Percentiles rank a stretch among this genome's conserved stretches.
These are phyloP conservation scores for Siderastrea radians DNA, from an alignment of 92 coral and sea anemone species.

Conservation along the genomic window DNA sequence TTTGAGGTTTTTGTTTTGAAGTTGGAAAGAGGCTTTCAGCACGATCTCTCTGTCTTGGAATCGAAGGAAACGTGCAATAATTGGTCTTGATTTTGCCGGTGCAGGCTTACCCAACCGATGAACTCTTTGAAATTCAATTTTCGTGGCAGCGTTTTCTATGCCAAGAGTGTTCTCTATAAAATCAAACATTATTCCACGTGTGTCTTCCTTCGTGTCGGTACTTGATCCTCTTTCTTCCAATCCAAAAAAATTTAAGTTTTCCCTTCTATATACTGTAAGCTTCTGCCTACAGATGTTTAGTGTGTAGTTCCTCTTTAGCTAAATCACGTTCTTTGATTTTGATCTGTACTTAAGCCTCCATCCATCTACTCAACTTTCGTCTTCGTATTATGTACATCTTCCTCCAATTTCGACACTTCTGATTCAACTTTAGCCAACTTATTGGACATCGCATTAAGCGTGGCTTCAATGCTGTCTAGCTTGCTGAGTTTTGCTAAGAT, in stretches of 20 bases:
- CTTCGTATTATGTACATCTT: not conserved
- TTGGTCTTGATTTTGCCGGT: not conserved
- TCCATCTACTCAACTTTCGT: conserved; percentile 17
- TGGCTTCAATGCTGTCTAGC: conserved; percentile 20
- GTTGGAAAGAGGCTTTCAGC: conserved; percentile 13
- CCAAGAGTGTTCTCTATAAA: conserved; percentile 18
- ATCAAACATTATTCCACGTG: conserved; percentile 1
- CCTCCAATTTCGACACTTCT: not conserved
- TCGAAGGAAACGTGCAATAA: conserved; percentile 13
- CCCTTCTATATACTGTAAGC: conserved; percentile 23
- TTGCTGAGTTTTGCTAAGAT: conserved; percentile 6
- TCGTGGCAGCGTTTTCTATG: not conserved
- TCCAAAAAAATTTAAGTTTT: conserved; percentile 18
- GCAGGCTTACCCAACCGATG: conserved; percentile 16
- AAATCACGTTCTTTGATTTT: not conserved
- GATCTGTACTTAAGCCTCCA: conserved; percentile 10
- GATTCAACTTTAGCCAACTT: conserved; percentile 18
- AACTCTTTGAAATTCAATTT: conserved; percentile 19
- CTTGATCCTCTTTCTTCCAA: not conserved
- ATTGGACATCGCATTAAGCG: not conserved
- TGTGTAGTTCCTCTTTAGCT: conserved; percentile 17
- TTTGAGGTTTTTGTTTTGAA: not conserved
- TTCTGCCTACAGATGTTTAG: conserved; percentile 15
- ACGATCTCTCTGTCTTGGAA: conserved; percentile 19
- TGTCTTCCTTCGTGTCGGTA: not conserved